Conservation (phyloP, 2,797 vertebrate species). For the Cirrhinus mrigala region DNA sequence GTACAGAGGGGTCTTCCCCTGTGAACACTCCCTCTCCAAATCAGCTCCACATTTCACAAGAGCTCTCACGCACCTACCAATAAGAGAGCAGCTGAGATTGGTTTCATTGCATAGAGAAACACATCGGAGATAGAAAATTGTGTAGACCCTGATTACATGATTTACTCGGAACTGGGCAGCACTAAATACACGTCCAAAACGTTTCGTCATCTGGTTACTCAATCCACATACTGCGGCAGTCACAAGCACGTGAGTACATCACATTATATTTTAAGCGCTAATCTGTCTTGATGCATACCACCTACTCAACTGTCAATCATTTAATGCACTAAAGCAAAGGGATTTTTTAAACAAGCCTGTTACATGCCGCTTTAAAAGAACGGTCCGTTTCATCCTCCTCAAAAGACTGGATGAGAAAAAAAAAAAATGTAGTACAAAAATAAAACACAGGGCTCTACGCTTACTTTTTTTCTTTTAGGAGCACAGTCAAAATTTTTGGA, state of each 20-base stretch:
- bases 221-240: background rate
- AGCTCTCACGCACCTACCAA: slow-evolving; percentile 86
- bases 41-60: slow-evolving; percentile 86
- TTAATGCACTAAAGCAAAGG: background rate
- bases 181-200: background rate
- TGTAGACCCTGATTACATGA: background rate
- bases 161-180: background rate
- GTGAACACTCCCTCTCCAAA: slow-evolving; percentile 81
- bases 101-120: background rate
- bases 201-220: background rate
- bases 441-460: too few species aligned
- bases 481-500: too few species aligned
- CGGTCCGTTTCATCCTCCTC: too few species aligned
- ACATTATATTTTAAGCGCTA: background rate
- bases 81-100: background rate
- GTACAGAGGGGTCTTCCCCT: slow-evolving; percentile 87
- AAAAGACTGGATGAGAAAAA: too few species aligned
- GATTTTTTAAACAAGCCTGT: background rate
- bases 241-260: background rate
- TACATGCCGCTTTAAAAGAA: background rate
- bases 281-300: background rate
- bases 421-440: too few species aligned
- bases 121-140: background rate
- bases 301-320: slow-evolving; percentile 1
- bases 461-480: too few species aligned